phyloP scores from a whole-genome alignment of 2,888 invertebrate species.

The Tolmerus cingulatus region DNA sequence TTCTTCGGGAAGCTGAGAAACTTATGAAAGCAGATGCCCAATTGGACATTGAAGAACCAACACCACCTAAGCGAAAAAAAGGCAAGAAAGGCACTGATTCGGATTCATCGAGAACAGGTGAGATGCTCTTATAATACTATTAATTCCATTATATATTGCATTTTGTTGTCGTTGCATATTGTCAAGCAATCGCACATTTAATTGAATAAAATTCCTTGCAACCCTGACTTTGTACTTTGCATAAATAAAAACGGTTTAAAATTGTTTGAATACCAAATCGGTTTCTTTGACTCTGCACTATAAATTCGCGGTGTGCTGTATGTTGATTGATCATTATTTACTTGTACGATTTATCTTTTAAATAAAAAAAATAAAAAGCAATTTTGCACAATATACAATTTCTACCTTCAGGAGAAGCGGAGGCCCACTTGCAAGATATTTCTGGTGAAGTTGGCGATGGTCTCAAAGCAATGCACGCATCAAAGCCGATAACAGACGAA shows the following conservation, averaged over 20 bases:
- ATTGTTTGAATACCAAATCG: too few species aligned
- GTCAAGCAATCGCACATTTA: too few species aligned
- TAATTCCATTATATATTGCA: neutral
- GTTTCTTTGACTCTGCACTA: too few species aligned
- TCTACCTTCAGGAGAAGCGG: constrained; percentile 55
- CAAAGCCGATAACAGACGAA: constrained; percentile 64
- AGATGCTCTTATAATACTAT: neutral
- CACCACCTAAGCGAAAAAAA: constrained; percentile 59
- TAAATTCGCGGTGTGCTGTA: too few species aligned
- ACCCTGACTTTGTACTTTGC: too few species aligned
- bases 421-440: constrained; percentile 64
- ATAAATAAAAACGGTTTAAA: too few species aligned
- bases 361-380: neutral
- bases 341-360: neutral
- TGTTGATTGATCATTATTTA: too few species aligned
- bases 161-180: too few species aligned
- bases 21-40: constrained; percentile 37
- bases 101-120: constrained; percentile 60
- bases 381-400: constrained; percentile 24
- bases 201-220: too few species aligned
- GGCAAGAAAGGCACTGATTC: constrained; percentile 60
- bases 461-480: constrained; percentile 54
- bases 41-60: constrained; percentile 51
- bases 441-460: constrained; percentile 70
- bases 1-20: constrained; percentile 52